Evolutionary conservation across 2,113 vertebrate species (phyloP), one percentile per base, ranked within the genome.

Genomic region (Strix aluco): DNA sequence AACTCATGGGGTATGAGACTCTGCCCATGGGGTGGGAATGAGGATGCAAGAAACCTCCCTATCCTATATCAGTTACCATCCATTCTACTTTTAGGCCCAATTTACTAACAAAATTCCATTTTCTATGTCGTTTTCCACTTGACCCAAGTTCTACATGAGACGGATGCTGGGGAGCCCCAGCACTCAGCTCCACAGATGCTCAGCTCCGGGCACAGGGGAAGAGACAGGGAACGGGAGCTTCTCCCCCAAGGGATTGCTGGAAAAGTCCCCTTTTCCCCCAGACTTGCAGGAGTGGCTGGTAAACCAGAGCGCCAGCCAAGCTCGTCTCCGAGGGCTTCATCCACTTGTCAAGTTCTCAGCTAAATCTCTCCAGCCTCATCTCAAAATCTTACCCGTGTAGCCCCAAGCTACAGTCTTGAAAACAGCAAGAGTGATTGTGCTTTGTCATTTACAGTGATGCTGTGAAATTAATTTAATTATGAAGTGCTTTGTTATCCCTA

Each of bases 61-160:
- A 6, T 3, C 5, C 30, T 40, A 6, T 2, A 2, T 34, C 10
- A 1, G 13, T 40, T 52, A 61, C 16, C 15, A 26, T 29, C 38
- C 34, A 6, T 67, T 67, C 34, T 44, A 58, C 38, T 67, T 46
- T 32, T 62, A 11, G 19, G 27, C 46, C 18, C 9, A 15, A 67
- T 52, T 66, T 34, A 13, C 20, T 21, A 25, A 13, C 47, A 32
- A 54, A 83, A 55, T 18, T 15, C 29, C 21, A 26, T 17, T 62
- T 78, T 44, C 17, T 20, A 11, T 14, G 14, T 19, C 30, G 9
- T 51, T 71, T 65, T 79, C 58, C 49, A 42, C 30, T 42, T 42
- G 16, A 40, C 11, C 15, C 0, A 2, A 46, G 55, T 11, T 46
- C 23, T 22, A 32, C 21, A 3, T 13, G 52, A 81, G 36, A 34